These are phyloP conservation scores for Biston betularia DNA, from an alignment of 2,888 invertebrate genomes.

Conservation along the genomic window DNA sequence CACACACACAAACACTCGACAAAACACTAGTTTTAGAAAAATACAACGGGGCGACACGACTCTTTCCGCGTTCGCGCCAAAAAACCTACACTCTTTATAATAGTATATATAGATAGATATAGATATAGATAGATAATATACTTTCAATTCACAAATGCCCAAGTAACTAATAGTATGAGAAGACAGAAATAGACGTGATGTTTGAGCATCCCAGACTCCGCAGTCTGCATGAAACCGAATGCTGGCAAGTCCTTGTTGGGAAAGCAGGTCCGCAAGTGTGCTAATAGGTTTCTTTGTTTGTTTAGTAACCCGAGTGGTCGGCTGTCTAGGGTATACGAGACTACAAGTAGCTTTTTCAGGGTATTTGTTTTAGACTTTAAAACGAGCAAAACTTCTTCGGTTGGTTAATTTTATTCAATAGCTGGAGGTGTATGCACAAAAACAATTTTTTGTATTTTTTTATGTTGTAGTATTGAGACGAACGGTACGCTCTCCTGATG, in stretches of 20 bases:
- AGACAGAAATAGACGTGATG: conserved; percentile 11
- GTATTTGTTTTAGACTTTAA: not conserved
- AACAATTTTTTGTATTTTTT: no score
- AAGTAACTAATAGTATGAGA: not conserved
- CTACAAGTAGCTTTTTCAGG: not conserved
- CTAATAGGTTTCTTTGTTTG: conserved; percentile 60
- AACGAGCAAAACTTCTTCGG: not conserved
- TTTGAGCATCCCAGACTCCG: conserved; percentile 49
- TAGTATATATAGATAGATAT: no score
- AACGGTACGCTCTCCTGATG: no score
- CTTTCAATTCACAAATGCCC: no score
- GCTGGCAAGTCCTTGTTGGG: conserved; percentile 74
- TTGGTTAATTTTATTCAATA: not conserved
- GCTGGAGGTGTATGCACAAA: not conserved
- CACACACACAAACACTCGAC: no score
- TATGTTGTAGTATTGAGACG: no score
- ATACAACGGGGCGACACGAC: no score
- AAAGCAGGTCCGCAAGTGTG: conserved; percentile 56
- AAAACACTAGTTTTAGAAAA: no score
- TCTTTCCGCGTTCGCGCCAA: no score
- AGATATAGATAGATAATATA: no score
- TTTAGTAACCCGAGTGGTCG: conserved; percentile 41
- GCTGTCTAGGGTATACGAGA: conserved; percentile 43
- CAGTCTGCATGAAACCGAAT: conserved; percentile 57
- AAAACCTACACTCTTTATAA: no score